Conservation (phyloP, 2,797 vertebrate genomes). For the Micromesistius poutassou region DNA sequence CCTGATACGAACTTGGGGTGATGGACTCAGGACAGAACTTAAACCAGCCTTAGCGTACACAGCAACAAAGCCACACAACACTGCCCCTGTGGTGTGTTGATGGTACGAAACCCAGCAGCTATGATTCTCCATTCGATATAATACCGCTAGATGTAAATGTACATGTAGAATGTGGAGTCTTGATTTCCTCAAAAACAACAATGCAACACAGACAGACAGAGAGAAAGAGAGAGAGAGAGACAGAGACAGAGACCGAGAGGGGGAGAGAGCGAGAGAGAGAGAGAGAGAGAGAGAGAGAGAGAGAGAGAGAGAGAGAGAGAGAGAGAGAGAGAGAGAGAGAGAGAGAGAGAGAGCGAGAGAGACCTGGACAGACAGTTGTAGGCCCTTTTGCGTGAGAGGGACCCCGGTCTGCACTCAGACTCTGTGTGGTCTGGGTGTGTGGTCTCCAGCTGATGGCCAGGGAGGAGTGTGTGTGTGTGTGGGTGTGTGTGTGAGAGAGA, state of each 20-base stretch:
- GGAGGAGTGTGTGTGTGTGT: slow-evolving; percentile 43
- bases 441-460: slow-evolving; percentile 86
- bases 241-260: too few species aligned
- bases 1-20: background rate
- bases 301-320: background rate
- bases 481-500: slow-evolving; percentile 32
- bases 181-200: background rate
- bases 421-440: slow-evolving; percentile 92
- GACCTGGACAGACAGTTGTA: slow-evolving; percentile 79
- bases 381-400: slow-evolving; percentile 85
- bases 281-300: background rate
- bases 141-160: background rate
- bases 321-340: slow-evolving; percentile 27
- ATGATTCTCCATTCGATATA: background rate
- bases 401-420: slow-evolving; percentile 74
- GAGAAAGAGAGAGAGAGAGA: too few species aligned
- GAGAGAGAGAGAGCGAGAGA: slow-evolving; percentile 18
- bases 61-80: background rate
- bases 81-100: background rate
- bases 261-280: too few species aligned
- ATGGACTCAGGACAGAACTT: background rate
- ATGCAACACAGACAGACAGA: background rate
- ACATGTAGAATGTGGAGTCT: background rate
- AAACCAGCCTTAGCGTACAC: background rate
- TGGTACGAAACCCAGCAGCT: background rate